Base-by-base conservation (phyloP, 2,888 invertebrate genomes). In the Caenorhabditis sulstoni region DNA sequence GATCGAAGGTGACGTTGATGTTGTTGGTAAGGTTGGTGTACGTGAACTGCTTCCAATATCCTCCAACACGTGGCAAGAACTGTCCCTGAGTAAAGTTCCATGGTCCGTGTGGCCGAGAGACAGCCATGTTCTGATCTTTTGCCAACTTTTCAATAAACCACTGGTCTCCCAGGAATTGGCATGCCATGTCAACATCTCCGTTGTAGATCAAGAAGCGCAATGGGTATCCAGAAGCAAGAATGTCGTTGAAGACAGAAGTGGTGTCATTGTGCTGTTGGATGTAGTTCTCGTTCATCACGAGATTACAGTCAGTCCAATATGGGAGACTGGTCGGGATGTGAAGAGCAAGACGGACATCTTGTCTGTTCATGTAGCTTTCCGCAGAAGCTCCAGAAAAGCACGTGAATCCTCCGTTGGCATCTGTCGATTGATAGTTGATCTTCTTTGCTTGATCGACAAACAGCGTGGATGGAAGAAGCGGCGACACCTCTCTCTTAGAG, bases 161-260 rank as follows among this genome's bases (percentile, higher is more conserved):
- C 70, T 87, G 82, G 66, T 87, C 87, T 50, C 87, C 87, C 14
- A 87, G 75, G 75, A 85, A 85, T 53, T 87, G 85, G 44, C 87
- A 87, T 45, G 86, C 87, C 87, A 87, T 87, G 55, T 87, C 87
- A 16, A 82, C 87, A 58, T 88, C 87, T 64, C 87, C 87, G 68
- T 87, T 87, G 71, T 87, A 87, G 66, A 87, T 85, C 52, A 87
- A 68, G 75, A 85, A 77, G 23, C 73, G 64, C 14, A 81, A 59
- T 61, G 75, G 76, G 52, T 82, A 85, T 16, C 57, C 74, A 14
- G 76, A 67, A 12, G 16, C 16, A 16, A 79, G 55, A 65, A 86
- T 86, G 11, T 65, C 57, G 18, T 82, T 59, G 79, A 88, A 88
- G 7, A 88, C 88, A 12, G 71, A 41, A 1, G 82, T 75, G 4